phyloP scores from a whole-genome alignment of 2,113 vertebrate genomes.

The Microcebus tavaratra region DNA sequence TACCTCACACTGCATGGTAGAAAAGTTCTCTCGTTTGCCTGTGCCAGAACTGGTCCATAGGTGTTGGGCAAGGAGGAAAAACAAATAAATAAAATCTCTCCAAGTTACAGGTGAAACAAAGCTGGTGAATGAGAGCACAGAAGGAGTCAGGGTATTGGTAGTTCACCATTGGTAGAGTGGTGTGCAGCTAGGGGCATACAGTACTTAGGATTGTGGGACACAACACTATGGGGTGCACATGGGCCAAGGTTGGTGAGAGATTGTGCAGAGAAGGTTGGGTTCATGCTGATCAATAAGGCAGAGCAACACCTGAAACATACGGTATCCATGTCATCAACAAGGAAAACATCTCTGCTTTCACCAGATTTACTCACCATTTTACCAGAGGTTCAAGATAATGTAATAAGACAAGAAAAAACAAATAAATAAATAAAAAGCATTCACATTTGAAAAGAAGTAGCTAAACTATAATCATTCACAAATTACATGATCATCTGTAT shows the following conservation, averaged over 20 bases:
- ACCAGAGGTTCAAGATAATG: not conserved
- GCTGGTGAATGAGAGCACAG: not conserved
- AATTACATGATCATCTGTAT: not conserved
- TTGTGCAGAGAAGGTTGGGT: not conserved
- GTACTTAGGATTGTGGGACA: not conserved
- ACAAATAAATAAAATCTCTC: not conserved
- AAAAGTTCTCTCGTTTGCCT: not conserved
- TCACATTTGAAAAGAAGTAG: not conserved
- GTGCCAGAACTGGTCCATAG: not conserved
- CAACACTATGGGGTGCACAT: fast-evolving
- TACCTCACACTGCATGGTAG: not conserved
- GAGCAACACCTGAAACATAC: not conserved
- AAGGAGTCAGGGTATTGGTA: fast-evolving
- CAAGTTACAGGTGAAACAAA: not conserved
- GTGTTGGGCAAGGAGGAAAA: not conserved
- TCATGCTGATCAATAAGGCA: too few species aligned
- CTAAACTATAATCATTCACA: not conserved
- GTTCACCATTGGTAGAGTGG: fast-evolving
- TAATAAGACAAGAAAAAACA: not conserved
- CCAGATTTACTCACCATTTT: not conserved
- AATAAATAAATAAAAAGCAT: not conserved
- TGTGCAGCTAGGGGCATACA: fast-evolving
- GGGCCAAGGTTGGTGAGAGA: not conserved
- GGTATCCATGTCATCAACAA: not conserved
- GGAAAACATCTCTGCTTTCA: not conserved